Evolutionary conservation across 2,888 invertebrate genomes (phyloP), one percentile per base, ranked within the genome.

Genomic region (Callosobruchus maculatus): DNA sequence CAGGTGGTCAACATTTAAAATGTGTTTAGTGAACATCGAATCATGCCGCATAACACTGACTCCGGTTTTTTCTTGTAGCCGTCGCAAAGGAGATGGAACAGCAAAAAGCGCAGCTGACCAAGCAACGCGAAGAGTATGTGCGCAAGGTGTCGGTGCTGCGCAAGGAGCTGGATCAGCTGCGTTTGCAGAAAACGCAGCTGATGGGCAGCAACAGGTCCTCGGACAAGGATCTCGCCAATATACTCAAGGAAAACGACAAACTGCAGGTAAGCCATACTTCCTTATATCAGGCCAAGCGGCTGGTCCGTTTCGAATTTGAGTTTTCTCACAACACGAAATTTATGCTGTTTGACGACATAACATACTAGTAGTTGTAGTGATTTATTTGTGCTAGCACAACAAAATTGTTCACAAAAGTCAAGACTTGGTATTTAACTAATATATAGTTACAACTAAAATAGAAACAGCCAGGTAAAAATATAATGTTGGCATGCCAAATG

Each of bases 41-140:
- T 74, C 26, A 71, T 70, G 21, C 31, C 67, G 20, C 21, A 71
- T 70, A 73, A 71, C 75, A 71, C 71, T 74, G 21, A 26, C 18
- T 68, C 22, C 13, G 21, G 2, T 68, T 70, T 71, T 77, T 78
- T 74, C 73, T 82, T 86, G 82, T 88, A 90, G 95, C 94, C 73
- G 93, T 95, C 82, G 94, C 94, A 80, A 92, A 94, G 78, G 95
- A 95, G 88, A 91, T 93, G 85, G 93, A 94, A 81, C 94, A 94
- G 81, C 95, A 95, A 86, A 93, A 93, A 84, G 93, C 93, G 7
- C 94, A 94, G 74, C 87, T 96, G 78, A 91, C 92, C 22, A 93
- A 93, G 81, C 95, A 96, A 83, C 91, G 95, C 18, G 93, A 94
- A 83, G 95, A 94, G 82, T 96, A 95, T 86, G 91, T 94, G 76